Evolutionary conservation across 2,797 vertebrate genomes (phyloP), one percentile per base, ranked within the genome.

Genomic region (Myotis findleyi): DNA sequence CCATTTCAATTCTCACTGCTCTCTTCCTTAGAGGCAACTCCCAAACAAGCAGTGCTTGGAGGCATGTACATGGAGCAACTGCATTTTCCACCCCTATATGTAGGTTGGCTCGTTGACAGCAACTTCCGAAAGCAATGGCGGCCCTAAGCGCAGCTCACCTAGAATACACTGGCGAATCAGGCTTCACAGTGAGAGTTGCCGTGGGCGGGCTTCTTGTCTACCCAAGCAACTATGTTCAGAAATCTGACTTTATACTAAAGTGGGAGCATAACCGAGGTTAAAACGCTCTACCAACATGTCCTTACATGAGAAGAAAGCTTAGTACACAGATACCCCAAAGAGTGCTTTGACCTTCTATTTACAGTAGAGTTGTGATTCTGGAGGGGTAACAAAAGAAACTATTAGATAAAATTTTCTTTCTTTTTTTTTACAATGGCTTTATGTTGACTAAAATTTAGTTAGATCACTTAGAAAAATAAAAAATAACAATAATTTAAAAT

Each of bases 221-320:
- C 7, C 13, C 47, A 86, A 93, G 55, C 20, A 80, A 72, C 20
- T 72, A 21, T 36, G 18, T 53, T 91, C 51, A 91, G 41, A 96
- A 83, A 85, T 75, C 49, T 55, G 53, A 89, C 85, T 96, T 95
- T 89, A 23, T 71, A 38, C n/a, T 71, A 47, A 87, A 11, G 4
- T 33, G 41, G 57, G 25, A 62, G 38, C 47, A 51, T 66, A 80
- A 55, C 7, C 33, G 23, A 88, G 21, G 41, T 68, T 69, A 88
- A 23, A 95, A 82, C 75, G 79, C 33, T 81, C 36, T 33, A 27
- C 71, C 49, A 36, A 41, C 6, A 20, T 13, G 2, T 59, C 8
- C 13, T n/a, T 49, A 21, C 4, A 23, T 12, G 44, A 80, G 30
- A 83, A 49, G 38, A 51, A 86, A 59, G 12, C 57, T 80, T 55